These are phyloP conservation scores for Seriola aureovittata DNA, from an alignment of 2,113 vertebrate species.

Conservation along the genomic window DNA sequence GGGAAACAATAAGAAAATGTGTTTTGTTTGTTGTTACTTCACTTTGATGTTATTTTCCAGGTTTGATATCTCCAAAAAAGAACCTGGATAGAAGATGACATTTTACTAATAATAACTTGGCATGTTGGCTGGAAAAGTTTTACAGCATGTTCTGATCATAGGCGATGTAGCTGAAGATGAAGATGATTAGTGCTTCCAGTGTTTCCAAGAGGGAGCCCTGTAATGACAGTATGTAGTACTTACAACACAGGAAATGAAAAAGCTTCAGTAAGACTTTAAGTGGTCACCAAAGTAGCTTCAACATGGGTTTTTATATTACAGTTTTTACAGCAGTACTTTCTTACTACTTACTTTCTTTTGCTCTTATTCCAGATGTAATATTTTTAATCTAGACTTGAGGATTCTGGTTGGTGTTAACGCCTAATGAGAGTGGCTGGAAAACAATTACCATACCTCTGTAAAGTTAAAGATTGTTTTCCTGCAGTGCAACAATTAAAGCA, in stretches of 20 bases:
- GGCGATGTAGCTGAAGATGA: not conserved
- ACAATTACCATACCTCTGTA: not conserved
- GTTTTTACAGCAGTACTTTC: not conserved
- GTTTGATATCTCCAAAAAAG: not conserved
- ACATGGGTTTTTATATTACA: not conserved
- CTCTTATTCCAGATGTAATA: not conserved
- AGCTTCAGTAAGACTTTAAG: not conserved
- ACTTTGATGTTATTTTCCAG: not conserved
- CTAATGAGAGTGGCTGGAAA: slow-evolving; percentile 1
- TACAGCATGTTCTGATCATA: not conserved
- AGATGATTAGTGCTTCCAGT: not conserved
- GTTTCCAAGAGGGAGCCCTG: not conserved
- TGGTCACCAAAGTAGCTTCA: not conserved
- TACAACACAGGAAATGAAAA: not conserved
- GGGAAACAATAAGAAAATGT: too few relatives aligned
- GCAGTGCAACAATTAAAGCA: slow-evolving; percentile 4
- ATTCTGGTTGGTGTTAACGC: not conserved
- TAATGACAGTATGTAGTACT: not conserved
- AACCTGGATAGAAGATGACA: not conserved
- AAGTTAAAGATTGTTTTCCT: not conserved
- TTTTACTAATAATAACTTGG: not conserved
- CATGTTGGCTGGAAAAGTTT: not conserved
- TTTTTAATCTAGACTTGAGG: not conserved
- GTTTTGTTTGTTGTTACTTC: not conserved
- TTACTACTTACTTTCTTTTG: not conserved